These are phyloP conservation scores for Drosophila limbata DNA, from an alignment of 2,888 invertebrate genomes.

Conservation along the genomic window DNA sequence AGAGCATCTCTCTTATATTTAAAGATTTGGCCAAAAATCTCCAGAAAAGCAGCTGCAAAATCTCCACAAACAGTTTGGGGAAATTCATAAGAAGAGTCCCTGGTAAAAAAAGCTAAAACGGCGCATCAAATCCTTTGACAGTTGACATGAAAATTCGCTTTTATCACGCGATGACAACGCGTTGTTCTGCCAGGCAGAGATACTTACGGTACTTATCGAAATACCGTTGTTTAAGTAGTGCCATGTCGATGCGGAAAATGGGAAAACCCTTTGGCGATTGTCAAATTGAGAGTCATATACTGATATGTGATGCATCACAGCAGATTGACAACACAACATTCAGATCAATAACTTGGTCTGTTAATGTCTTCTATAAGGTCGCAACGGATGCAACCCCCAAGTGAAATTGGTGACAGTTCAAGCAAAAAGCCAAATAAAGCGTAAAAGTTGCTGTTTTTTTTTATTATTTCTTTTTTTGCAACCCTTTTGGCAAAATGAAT, in stretches of 20 bases:
- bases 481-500: constrained; percentile 67
- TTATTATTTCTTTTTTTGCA: constrained; percentile 56
- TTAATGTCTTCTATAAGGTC: constrained; percentile 13
- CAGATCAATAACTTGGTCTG: constrained; percentile 68
- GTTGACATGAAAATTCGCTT: constrained; percentile 79
- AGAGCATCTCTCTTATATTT: background rate
- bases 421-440: constrained; percentile 55
- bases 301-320: constrained; percentile 77
- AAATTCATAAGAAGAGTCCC: constrained; percentile 3
- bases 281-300: constrained; percentile 33
- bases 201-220: background rate
- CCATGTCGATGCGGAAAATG: constrained; percentile 17
- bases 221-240: constrained; percentile 33
- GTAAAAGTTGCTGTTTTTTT: constrained; percentile 29
- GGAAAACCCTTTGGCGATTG: constrained; percentile 48
- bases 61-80: background rate
- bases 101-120: constrained; percentile 23
- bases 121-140: constrained; percentile 74
- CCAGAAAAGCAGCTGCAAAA: constrained; percentile 6
- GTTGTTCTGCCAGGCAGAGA: background rate
- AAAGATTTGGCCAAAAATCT: background rate
- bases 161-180: constrained; percentile 44
- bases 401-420: constrained; percentile 63
- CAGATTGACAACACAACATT: constrained; percentile 73
- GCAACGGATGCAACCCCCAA: constrained; percentile 56